Evolutionary conservation across 2,797 vertebrate genomes (phyloP).

Genomic region (Notoglanidium macrostoma): DNA sequence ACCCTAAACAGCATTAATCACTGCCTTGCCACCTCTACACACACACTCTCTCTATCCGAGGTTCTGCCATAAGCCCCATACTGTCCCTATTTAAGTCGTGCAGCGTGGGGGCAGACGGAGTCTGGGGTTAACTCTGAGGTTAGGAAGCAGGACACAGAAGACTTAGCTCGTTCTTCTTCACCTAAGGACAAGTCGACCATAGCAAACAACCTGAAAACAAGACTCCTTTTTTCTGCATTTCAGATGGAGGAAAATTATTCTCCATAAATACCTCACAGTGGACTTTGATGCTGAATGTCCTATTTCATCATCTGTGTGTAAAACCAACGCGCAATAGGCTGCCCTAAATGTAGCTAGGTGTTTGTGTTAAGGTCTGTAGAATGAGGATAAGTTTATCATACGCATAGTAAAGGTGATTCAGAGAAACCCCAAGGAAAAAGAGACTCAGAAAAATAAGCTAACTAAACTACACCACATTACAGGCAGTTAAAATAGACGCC

Average conservation of each 20-base stretch:
- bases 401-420: constrained; percentile 52
- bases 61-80: constrained; percentile 49
- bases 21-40: constrained; percentile 22
- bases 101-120: constrained; percentile 27
- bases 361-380: constrained; percentile 57
- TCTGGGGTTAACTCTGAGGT: constrained; percentile 42
- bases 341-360: constrained; percentile 53
- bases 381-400: constrained; percentile 53
- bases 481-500: constrained; percentile 37
- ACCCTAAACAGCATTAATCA: constrained; percentile 41
- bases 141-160: constrained; percentile 41
- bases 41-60: constrained; percentile 49
- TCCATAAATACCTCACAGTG: constrained; percentile 54
- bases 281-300: constrained; percentile 58
- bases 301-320: constrained; percentile 55
- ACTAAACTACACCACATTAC: constrained; percentile 47
- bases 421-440: constrained; percentile 45
- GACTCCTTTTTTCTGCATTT: constrained; percentile 46
- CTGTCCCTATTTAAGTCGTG: constrained; percentile 37
- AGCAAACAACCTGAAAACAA: constrained; percentile 55
- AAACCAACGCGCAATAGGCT: constrained; percentile 51
- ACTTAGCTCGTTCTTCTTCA: constrained; percentile 56
- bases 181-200: constrained; percentile 52
- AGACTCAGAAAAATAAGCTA: constrained; percentile 58
- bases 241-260: constrained; percentile 56